These are phyloP conservation scores for Athalia rosae DNA, from an alignment of 2,888 invertebrate species.

Conservation along the genomic window DNA sequence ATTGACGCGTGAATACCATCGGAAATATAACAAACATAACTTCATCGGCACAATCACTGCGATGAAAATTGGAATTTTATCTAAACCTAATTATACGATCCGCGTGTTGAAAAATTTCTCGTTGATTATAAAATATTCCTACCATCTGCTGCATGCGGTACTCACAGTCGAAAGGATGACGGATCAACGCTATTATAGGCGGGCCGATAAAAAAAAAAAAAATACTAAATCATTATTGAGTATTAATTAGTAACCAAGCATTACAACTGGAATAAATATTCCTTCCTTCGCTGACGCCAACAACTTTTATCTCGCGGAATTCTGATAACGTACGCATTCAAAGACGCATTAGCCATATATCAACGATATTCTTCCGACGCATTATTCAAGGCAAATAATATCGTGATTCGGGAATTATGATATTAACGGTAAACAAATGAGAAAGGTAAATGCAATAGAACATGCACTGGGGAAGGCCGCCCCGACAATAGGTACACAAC, in stretches of 20 bases:
- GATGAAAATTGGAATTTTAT: neutral
- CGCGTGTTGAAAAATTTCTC: too few relatives aligned
- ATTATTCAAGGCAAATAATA: neutral
- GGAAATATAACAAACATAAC: neutral
- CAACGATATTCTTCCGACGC: neutral
- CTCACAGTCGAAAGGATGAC: conserved; percentile 15
- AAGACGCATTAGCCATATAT: neutral
- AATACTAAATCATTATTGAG: conserved; percentile 8
- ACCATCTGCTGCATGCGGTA: too few relatives aligned
- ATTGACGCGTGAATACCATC: neutral
- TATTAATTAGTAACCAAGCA: conserved; percentile 33
- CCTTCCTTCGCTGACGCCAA: neutral
- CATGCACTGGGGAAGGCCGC: too few relatives aligned
- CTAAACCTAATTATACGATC: too few relatives aligned
- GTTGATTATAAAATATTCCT: too few relatives aligned
- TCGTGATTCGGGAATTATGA: too few relatives aligned
- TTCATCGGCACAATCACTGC: neutral
- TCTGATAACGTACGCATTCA: neutral
- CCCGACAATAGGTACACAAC: neutral
- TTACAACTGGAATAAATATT: conserved; percentile 1
- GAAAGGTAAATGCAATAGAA: too few relatives aligned
- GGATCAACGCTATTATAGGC: neutral
- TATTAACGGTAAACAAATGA: too few relatives aligned
- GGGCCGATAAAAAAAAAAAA: neutral
- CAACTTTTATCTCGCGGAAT: neutral